phyloP scores from a whole-genome alignment of 2,797 vertebrate species.

The Parotocinclus haroldoi region DNA sequence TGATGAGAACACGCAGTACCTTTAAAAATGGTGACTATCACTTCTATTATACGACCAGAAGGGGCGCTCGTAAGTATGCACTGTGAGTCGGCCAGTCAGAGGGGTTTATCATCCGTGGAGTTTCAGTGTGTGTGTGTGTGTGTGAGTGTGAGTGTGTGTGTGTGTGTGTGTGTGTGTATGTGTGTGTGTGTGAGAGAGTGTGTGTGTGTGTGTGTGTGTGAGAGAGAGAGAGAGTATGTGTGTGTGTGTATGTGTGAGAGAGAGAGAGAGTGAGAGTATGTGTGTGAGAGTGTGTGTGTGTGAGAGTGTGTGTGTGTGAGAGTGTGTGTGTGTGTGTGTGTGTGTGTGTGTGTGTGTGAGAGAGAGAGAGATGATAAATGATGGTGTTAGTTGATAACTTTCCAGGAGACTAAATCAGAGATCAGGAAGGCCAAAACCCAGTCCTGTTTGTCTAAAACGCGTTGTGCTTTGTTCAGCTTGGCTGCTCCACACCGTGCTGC shows the following conservation, averaged over 20 bases:
- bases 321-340: slow-evolving; percentile 20
- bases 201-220: slow-evolving; percentile 46
- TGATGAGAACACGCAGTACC: background rate
- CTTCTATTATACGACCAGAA: slow-evolving; percentile 7
- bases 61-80: slow-evolving; percentile 25
- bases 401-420: slow-evolving; percentile 83
- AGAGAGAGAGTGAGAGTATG: background rate
- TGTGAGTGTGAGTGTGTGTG: slow-evolving; percentile 20
- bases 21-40: slow-evolving; percentile 30
- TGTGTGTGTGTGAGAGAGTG: slow-evolving; percentile 8
- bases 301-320: slow-evolving; percentile 14
- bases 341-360: slow-evolving; percentile 48
- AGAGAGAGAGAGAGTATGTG: slow-evolving; percentile 61
- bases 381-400: slow-evolving; percentile 96
- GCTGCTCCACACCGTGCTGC: too few relatives aligned
- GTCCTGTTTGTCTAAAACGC: too few relatives aligned
- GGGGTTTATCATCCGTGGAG: background rate
- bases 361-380: slow-evolving; percentile 88
- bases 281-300: background rate
- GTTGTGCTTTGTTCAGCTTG: too few relatives aligned
- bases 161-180: too few relatives aligned
- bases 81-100: background rate
- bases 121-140: slow-evolving; percentile 1
- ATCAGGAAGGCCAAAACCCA: slow-evolving; percentile 94
- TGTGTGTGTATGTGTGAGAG: background rate